Conservation (phyloP, 2,113 vertebrate species). For the Eptesicus fuscus region DNA sequence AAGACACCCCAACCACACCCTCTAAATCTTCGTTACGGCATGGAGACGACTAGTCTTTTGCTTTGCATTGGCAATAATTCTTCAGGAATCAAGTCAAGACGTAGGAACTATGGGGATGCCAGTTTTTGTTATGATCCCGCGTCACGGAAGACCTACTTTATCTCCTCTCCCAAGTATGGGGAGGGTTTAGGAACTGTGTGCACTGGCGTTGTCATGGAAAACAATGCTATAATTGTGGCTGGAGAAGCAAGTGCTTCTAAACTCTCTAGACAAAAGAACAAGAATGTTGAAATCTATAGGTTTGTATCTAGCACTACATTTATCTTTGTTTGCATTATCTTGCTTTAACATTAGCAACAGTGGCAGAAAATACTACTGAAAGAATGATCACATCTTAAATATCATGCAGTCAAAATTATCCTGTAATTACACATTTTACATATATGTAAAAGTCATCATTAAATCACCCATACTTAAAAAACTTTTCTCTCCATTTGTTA, state of each 20-base stretch:
- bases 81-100: conserved; percentile 91
- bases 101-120: conserved; percentile 88
- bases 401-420: background rate
- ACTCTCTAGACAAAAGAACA: conserved; percentile 90
- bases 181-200: conserved; percentile 91
- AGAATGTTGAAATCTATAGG: conserved; percentile 93
- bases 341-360: background rate
- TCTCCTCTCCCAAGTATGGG: conserved; percentile 93
- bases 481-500: conserved; percentile 11
- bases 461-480: background rate
- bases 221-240: conserved; percentile 91
- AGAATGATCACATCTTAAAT: background rate
- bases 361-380: background rate
- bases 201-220: conserved; percentile 92
- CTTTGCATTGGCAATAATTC: conserved; percentile 94
- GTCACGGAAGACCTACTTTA: conserved; percentile 89
- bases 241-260: conserved; percentile 90
- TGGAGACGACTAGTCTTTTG: conserved; percentile 95
- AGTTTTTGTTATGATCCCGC: conserved; percentile 94
- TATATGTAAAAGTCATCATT: background rate
- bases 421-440: background rate
- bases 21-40: conserved; percentile 92
- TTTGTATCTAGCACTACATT: conserved; percentile 75
- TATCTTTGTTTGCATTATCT: background rate
- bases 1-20: conserved; percentile 80